Conservation (phyloP, 1,140 invertebrate genomes). For the Drosophila oshimai region DNA sequence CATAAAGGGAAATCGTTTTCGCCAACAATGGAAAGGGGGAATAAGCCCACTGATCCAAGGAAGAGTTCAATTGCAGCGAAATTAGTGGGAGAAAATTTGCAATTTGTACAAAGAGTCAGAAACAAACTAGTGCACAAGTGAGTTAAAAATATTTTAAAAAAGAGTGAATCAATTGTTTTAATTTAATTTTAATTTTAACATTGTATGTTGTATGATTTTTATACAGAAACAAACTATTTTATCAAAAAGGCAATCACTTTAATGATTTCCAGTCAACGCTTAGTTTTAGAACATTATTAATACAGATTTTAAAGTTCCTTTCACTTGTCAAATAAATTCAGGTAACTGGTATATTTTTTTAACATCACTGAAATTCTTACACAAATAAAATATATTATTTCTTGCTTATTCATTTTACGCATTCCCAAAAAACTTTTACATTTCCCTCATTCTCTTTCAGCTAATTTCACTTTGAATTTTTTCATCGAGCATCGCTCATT, state of each 20-base stretch:
- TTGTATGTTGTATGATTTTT: too few relatives aligned
- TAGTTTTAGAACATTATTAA: too few relatives aligned
- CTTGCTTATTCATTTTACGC: not conserved
- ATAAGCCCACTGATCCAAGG: constrained; percentile 19
- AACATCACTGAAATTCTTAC: too few relatives aligned
- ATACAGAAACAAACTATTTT: too few relatives aligned
- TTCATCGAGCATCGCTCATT: constrained; percentile 9
- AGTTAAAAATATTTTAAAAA: not conserved
- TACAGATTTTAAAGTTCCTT: too few relatives aligned
- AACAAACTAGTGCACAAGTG: constrained; percentile 14
- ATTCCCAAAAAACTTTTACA: not conserved
- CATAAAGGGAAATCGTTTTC: constrained; percentile 60
- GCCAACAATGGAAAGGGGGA: constrained; percentile 46
- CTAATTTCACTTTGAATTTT: constrained; percentile 13
- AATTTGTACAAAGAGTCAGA: constrained; percentile 15
- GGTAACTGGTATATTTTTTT: too few relatives aligned
- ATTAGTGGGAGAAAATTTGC: constrained; percentile 12
- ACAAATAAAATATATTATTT: too few relatives aligned
- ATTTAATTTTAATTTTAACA: too few relatives aligned
- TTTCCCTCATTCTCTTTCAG: not conserved
- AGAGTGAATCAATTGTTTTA: too few relatives aligned
- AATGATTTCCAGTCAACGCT: too few relatives aligned
- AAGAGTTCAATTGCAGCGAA: constrained; percentile 20
- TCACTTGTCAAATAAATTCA: too few relatives aligned
- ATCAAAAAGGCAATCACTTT: too few relatives aligned